A percentile compares a stretch with the other conserved stretches of the same genome.
Conservation (phyloP, 2,113 vertebrate genomes). For the Myrmecophaga tridactyla region DNA sequence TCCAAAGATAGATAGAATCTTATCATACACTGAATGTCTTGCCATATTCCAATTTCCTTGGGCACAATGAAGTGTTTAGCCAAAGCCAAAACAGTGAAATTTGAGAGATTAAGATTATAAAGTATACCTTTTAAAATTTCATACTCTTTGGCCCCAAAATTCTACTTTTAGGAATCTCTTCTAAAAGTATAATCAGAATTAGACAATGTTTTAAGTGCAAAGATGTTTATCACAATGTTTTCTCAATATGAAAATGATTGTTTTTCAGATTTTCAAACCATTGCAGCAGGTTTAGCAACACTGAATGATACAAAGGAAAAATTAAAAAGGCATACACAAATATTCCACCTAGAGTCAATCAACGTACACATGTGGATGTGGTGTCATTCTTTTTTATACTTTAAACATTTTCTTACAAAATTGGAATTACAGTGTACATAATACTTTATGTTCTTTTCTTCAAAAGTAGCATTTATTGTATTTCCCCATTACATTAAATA, state of each 20-base stretch:
- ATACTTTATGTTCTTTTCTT: not conserved
- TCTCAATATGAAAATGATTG: not conserved
- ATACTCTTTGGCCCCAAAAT: not conserved
- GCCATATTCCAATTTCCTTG: not conserved
- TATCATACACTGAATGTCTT: not conserved
- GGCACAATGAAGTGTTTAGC: not conserved
- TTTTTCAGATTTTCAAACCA: not conserved
- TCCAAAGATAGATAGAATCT: not conserved
- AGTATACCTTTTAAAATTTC: not conserved
- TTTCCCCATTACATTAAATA: not conserved
- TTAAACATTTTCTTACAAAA: not conserved
- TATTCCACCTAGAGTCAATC: not conserved
- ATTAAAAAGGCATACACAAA: not conserved
- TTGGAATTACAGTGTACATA: not conserved
- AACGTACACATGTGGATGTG: not conserved
- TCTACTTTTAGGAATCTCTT: not conserved
- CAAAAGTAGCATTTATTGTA: not conserved
- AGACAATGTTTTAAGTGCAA: not conserved
- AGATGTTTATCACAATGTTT: not conserved
- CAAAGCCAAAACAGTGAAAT: not conserved
- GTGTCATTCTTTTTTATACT: not conserved
- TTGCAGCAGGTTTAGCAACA: not conserved
- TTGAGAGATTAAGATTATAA: not conserved
- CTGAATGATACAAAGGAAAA: not conserved
- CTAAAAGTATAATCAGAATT: conserved; percentile 1